Evolutionary conservation across 2,888 invertebrate species (phyloP), one percentile per base, ranked within the genome.

Genomic region (Idaea dimidiata): DNA sequence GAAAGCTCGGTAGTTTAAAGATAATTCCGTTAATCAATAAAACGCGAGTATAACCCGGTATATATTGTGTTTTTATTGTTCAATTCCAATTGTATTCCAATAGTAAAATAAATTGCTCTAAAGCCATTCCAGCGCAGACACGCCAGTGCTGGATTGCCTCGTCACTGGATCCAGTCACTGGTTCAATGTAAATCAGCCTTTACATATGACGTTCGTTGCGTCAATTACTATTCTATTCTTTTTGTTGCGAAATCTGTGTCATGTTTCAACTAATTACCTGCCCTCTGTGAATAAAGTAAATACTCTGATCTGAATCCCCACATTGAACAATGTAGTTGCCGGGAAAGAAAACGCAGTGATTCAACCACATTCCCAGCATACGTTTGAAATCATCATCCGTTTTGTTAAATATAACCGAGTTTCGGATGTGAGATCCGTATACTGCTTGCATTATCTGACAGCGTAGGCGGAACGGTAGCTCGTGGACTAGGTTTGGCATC

Each of bases 271-370:
- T 43, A 43, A 71, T 72, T 73, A 93, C 93, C 82, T 93, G 91
- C 67, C 94, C 94, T 70, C 90, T 82, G 70, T 93, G 93, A 77
- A 94, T 93, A 63, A 94, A 93, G 70, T 94, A 94, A 79, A 94
- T 93, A 63, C 92, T 90, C 66, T 93, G 93, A 71, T 93, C 91
- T 0, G 93, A 89, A 71, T 93, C 93, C 0, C 93, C 93, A 54
- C 90, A 87, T 68, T 93, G 93, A 10, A 93, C 93, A 10, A 94
- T 93, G 62, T 93, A 93, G 75, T 94, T 93, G 4, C 93, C 91
- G 4, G 93, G 90, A 68, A 93, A 94, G 75, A 93, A 94, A 0
- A 93, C 89, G 17, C 89, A 89, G 63, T 91, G 93, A 18, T 86
- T 86, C 77, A 94, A 80, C 86, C 93, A 89, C 83, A 88, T 87